Evolutionary conservation across 2,888 invertebrate genomes (phyloP).

Genomic region (Onchidella celtica): DNA sequence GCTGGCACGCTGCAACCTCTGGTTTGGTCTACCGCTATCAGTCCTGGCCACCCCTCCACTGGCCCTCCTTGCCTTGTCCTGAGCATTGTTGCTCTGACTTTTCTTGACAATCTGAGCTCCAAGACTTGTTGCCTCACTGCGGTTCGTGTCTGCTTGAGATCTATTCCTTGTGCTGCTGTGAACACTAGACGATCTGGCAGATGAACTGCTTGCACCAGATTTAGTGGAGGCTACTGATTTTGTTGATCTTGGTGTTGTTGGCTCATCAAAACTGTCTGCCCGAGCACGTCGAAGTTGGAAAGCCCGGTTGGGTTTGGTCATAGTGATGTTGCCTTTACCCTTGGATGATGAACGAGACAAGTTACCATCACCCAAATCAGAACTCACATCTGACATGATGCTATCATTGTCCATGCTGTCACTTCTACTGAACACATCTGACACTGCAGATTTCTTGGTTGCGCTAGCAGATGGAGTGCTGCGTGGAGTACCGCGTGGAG

Average conservation of each 20-base stretch:
- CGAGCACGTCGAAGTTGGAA: conserved; percentile 85
- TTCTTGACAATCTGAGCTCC: conserved; percentile 72
- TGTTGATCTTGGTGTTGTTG: conserved; percentile 41
- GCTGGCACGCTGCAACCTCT: conserved; percentile 54
- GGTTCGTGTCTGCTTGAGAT: conserved; percentile 53
- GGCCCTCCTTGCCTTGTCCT: conserved; percentile 49
- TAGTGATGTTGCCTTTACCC: conserved; percentile 72
- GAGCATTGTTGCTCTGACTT: conserved; percentile 61
- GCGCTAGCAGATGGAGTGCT: neutral
- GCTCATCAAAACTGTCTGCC: conserved; percentile 65
- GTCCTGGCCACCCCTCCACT: conserved; percentile 53
- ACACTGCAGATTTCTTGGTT: conserved; percentile 58
- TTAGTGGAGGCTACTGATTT: conserved; percentile 34
- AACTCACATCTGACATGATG: conserved; percentile 75
- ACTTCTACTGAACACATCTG: conserved; percentile 69
- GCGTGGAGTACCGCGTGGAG: conserved; percentile 12
- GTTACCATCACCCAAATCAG: conserved; percentile 61
- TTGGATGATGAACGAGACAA: conserved; percentile 68
- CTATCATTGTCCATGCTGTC: conserved; percentile 58
- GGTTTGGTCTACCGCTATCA: conserved; percentile 70
- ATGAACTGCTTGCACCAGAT: conserved; percentile 50
- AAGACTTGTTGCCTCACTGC: conserved; percentile 68
- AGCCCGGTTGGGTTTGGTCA: conserved; percentile 85
- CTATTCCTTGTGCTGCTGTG: conserved; percentile 50
- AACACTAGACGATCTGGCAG: conserved; percentile 52